Base-by-base conservation (phyloP, 2,797 vertebrate genomes). In the Rhabdomys pumilio region DNA sequence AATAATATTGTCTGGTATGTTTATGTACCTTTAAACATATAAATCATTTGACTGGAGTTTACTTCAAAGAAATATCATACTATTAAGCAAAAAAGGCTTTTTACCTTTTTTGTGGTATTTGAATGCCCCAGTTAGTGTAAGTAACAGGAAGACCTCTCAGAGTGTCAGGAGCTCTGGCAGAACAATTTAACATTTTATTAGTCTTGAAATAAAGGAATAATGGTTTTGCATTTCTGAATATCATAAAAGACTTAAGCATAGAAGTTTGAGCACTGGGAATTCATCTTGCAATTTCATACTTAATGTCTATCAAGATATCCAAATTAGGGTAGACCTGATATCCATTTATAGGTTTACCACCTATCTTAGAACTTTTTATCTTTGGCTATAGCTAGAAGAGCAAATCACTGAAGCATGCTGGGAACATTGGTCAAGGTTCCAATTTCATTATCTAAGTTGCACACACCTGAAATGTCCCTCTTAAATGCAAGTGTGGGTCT, bases 21-120 rank as follows among this genome's bases (percentile, higher is more conserved):
- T 98, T 97, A 97, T 98, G 95, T 97, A 73, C 94, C 96, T 97
- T 93, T 98, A 98, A 75, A 98, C 98, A 98, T 97, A 98, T 96
- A 96, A 97, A 92, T 98, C 96, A 91, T 98, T 98, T 97, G 95
- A 96, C 92, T 97, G 89, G 94, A 97, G 69, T 84, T 79, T 79
- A 97, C 97, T 98, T 98, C 97, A 98, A 98, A 98, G 83, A 95
- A 69, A 98, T 97, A 97, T 97, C 94, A 96, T 88, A 26, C 1
- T 91, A 96, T 98, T 97, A 98, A 97, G 86, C 93, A 95, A 95
- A 98, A 98, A 98, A 55, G 97, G 96, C 47, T 96, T 97, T 97
- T 67, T 41, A 80, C 80, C 69, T 96, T 69, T 98, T 98, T 96
- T 94, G 91, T 97, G 17, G 44, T 97, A 69, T 91, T 55, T 95